These are phyloP conservation scores for Neelides folsomi DNA, from an alignment of 2,888 invertebrate genomes.

Conservation along the genomic window DNA sequence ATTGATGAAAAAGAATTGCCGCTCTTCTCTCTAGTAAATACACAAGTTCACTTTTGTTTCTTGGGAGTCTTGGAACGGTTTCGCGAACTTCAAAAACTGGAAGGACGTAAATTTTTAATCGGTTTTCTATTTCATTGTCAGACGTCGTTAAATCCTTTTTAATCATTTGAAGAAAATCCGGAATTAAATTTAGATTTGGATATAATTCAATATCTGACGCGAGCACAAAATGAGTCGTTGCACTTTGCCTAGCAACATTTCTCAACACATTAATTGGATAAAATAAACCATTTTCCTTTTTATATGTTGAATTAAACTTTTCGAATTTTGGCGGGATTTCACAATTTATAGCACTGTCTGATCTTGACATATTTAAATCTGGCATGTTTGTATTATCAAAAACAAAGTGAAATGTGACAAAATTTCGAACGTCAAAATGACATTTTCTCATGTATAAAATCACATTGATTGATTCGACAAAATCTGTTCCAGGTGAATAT, in stretches of 20 bases:
- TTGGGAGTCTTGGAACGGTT: conserved; percentile 50
- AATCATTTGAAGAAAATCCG: conserved; percentile 70
- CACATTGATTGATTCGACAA: conserved; percentile 60
- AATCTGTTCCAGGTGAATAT: conserved; percentile 74
- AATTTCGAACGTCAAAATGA: conserved; percentile 56
- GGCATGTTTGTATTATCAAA: conserved; percentile 47
- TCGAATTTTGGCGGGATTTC: conserved; percentile 3
- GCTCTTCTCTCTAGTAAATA: conserved; percentile 56
- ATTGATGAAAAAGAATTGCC: conserved; percentile 82
- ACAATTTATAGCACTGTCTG: background rate
- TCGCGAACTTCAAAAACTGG: conserved; percentile 77
- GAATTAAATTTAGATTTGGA: conserved; percentile 67
- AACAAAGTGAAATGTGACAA: conserved; percentile 77
- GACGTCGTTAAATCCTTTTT: too few species aligned
- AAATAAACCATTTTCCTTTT: conserved; percentile 61
- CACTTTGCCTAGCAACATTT: conserved; percentile 72
- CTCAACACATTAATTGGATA: conserved; percentile 84
- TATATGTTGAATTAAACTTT: conserved; percentile 41
- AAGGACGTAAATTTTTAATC: conserved; percentile 71
- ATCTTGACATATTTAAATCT: background rate
- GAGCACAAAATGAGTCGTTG: conserved; percentile 66
- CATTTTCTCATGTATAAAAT: conserved; percentile 71
- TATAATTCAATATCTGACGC: conserved; percentile 83
- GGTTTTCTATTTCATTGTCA: too few species aligned
- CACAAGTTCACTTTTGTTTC: conserved; percentile 55